Conservation (phyloP, 64 coral and sea anemone genomes). For the Platygyra sinensis region DNA sequence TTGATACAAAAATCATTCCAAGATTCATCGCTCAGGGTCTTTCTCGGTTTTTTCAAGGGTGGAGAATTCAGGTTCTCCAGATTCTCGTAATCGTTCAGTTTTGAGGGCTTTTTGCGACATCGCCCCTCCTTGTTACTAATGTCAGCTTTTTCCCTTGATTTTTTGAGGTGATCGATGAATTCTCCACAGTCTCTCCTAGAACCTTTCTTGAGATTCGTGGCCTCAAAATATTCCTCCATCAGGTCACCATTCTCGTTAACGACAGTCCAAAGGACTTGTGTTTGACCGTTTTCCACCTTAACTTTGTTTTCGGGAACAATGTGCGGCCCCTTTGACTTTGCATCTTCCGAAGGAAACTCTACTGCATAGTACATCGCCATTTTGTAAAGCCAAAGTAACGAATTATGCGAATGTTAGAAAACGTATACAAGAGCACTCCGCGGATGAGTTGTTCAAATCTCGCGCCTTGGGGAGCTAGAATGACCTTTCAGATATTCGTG, state of each 20-base stretch:
- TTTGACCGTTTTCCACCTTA: not conserved
- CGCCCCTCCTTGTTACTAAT: slow-evolving; percentile 11
- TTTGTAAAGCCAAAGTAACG: too few relatives aligned
- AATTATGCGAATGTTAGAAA: too few relatives aligned
- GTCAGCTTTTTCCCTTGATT: slow-evolving; percentile 14
- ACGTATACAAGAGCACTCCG: too few relatives aligned
- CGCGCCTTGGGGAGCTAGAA: too few relatives aligned
- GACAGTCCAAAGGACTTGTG: slow-evolving; percentile 13
- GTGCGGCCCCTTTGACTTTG: not conserved
- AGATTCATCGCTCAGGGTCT: too few relatives aligned
- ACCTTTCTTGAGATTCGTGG: slow-evolving; percentile 26
- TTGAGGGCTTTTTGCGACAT: too few relatives aligned
- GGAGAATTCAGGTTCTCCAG: too few relatives aligned
- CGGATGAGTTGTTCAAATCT: too few relatives aligned
- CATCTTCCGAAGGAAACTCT: slow-evolving; percentile 47
- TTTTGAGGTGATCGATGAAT: slow-evolving; percentile 28
- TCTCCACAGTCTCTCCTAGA: slow-evolving; percentile 29
- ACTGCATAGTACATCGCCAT: not conserved
- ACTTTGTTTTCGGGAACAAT: slow-evolving; percentile 32
- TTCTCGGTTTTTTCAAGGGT: too few relatives aligned
- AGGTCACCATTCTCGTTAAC: slow-evolving; percentile 20
- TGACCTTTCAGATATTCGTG: too few relatives aligned
- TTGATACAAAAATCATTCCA: too few relatives aligned
- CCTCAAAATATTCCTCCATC: slow-evolving; percentile 44
- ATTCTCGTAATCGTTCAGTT: too few relatives aligned